Conservation (phyloP, 2,797 vertebrate species). For the Notolepis coatsorum region DNA sequence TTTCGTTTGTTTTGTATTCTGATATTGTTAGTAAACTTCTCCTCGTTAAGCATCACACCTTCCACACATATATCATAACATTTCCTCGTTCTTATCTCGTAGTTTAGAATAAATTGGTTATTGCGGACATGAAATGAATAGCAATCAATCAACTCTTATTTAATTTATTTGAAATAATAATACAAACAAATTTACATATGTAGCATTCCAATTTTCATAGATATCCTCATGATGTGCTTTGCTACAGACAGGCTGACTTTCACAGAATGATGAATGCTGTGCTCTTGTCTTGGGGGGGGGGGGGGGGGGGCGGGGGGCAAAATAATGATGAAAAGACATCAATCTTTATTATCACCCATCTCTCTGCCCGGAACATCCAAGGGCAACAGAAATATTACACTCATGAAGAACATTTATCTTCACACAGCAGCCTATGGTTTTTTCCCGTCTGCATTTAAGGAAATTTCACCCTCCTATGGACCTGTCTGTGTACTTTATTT, state of each 20-base stretch:
- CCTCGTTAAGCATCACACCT: background rate
- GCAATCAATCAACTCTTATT: constrained; percentile 40
- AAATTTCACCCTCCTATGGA: background rate
- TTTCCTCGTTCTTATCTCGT: constrained; percentile 17
- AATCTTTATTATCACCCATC: constrained; percentile 69
- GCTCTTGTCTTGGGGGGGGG: constrained; percentile 62
- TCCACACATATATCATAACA: constrained; percentile 50
- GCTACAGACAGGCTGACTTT: constrained; percentile 54
- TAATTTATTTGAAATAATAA: constrained; percentile 49
- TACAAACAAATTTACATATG: constrained; percentile 13
- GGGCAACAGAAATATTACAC: constrained; percentile 70
- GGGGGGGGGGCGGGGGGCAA: constrained; percentile 64
- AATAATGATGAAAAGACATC: constrained; percentile 72
- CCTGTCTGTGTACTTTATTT: background rate
- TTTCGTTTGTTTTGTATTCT: too few species aligned
- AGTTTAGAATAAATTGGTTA: constrained; percentile 33
- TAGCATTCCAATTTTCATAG: constrained; percentile 49
- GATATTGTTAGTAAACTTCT: too few species aligned
- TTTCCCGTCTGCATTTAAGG: background rate
- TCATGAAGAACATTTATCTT: constrained; percentile 60
- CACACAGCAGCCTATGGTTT: constrained; percentile 46
- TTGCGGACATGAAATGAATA: constrained; percentile 28
- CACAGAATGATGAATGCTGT: constrained; percentile 67
- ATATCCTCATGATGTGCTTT: too few species aligned
- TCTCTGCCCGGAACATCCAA: constrained; percentile 66